Evolutionary conservation across 2,888 invertebrate genomes (phyloP).

Genomic region (Campoletis raptor): DNA sequence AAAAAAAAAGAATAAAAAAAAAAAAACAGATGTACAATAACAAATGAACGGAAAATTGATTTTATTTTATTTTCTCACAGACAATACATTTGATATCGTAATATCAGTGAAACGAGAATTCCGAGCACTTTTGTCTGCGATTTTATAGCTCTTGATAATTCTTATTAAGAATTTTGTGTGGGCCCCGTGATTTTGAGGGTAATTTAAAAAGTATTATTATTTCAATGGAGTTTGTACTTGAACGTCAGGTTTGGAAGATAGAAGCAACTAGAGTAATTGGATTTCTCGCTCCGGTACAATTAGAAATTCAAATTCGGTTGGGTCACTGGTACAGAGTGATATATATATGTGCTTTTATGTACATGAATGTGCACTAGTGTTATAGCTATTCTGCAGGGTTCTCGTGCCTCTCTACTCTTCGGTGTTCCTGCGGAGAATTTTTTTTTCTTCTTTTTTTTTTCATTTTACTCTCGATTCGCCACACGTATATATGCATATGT

Average conservation of each 20-base stretch:
- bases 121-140: background rate
- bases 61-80: fast-evolving
- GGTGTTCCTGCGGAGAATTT: conserved; percentile 5
- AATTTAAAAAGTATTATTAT: conserved; percentile 5
- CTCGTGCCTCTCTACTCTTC: conserved; percentile 49
- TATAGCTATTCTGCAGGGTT: conserved; percentile 39
- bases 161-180: background rate
- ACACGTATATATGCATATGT: conserved; percentile 30
- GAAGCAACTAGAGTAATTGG: conserved; percentile 71
- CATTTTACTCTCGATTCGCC: conserved; percentile 36
- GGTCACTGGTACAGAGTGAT: conserved; percentile 63
- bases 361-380: conserved; percentile 7
- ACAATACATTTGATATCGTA: too few relatives aligned
- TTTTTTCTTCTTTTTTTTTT: conserved; percentile 40
- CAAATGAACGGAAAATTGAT: too few relatives aligned
- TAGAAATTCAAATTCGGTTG: conserved; percentile 83
- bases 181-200: background rate
- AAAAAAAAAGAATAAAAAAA: too few relatives aligned
- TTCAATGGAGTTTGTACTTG: conserved; percentile 51
- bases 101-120: too few relatives aligned
- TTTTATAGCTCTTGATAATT: background rate
- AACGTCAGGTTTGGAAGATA: conserved; percentile 51
- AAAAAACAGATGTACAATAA: too few relatives aligned
- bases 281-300: conserved; percentile 78
- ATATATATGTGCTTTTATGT: conserved; percentile 11